A percentile compares a stretch with the other conserved stretches of the same genome.
phyloP scores from a whole-genome alignment of 2,113 vertebrate species.

The Malurus melanocephalus region DNA sequence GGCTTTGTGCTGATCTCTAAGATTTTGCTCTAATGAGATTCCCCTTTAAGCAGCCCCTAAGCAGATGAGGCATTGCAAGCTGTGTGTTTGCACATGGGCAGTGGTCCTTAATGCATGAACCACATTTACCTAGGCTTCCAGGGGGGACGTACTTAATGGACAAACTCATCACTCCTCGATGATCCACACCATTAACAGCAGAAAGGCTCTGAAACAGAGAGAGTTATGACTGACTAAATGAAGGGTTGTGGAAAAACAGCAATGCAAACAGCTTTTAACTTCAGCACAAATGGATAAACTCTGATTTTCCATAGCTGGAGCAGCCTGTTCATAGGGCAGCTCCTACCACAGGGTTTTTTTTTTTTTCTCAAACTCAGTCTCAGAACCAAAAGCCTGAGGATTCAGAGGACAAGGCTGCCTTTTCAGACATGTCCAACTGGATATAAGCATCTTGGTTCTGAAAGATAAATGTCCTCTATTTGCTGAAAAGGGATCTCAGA shows the following conservation, averaged over 20 bases:
- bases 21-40: neutral
- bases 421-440: neutral
- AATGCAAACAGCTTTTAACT: neutral
- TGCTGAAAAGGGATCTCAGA: neutral
- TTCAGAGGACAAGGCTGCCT: neutral
- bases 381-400: neutral
- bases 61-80: neutral
- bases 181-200: constrained; percentile 62
- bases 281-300: neutral
- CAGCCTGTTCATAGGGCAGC: neutral
- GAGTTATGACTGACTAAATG: neutral
- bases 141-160: constrained; percentile 71
- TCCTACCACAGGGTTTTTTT: neutral
- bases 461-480: neutral
- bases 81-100: neutral
- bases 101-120: neutral
- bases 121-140: constrained; percentile 64
- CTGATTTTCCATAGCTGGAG: neutral
- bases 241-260: neutral
- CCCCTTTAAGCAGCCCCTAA: neutral
- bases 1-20: neutral
- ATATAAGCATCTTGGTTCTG: neutral
- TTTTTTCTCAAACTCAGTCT: neutral
- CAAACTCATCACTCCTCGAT: constrained; percentile 71
- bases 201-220: constrained; percentile 65